Conservation (phyloP, 2,113 vertebrate genomes). For the Tychaedon coryphoeus region DNA sequence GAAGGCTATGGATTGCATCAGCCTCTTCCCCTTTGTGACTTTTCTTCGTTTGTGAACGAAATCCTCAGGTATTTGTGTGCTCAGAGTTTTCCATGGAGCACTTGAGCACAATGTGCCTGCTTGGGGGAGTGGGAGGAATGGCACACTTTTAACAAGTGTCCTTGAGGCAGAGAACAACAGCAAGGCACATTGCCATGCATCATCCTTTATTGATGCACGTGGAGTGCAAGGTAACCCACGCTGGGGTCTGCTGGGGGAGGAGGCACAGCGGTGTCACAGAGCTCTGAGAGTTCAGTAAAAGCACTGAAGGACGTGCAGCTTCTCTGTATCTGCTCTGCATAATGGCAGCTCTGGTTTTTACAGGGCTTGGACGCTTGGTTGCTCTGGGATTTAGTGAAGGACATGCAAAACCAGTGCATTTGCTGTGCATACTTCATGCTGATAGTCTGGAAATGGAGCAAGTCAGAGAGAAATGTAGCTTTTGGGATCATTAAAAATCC, state of each 20-base stretch:
- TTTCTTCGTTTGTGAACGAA: not conserved
- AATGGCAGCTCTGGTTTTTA: not conserved
- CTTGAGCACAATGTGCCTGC: not conserved
- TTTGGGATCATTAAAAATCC: constrained; percentile 33
- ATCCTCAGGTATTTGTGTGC: not conserved
- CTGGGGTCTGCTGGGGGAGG: not conserved
- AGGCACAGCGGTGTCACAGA: not conserved
- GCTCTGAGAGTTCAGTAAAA: not conserved
- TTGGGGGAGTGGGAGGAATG: not conserved
- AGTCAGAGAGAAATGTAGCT: constrained; percentile 7
- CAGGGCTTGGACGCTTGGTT: not conserved
- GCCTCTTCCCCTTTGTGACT: not conserved
- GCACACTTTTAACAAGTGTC: not conserved
- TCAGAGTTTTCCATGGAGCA: not conserved
- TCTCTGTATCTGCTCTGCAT: not conserved
- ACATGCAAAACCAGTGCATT: not conserved
- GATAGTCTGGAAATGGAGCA: constrained; percentile 17
- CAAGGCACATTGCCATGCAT: not conserved
- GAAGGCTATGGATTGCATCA: not conserved
- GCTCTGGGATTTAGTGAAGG: constrained; percentile 27
- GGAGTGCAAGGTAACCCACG: not conserved
- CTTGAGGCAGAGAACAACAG: not conserved
- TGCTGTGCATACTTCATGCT: not conserved
- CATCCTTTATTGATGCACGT: constrained; percentile 2
- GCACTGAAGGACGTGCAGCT: not conserved